These are phyloP conservation scores for Megaceryle torquata DNA, from an alignment of 2,113 vertebrate species.

Conservation along the genomic window DNA sequence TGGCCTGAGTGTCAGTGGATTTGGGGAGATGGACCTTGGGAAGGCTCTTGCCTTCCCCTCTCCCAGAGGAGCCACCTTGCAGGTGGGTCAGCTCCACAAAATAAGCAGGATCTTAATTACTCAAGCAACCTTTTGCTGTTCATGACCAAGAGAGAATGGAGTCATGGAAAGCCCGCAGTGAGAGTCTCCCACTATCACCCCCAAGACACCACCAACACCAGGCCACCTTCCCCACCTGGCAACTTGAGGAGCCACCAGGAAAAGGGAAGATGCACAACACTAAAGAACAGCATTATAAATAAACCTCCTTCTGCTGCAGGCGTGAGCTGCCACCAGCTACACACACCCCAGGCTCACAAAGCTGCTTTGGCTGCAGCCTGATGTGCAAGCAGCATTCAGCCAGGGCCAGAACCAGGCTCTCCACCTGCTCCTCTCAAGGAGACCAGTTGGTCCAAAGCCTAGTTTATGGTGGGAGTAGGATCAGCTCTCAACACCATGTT, in stretches of 20 bases:
- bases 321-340: neutral
- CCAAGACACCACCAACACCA: fast-evolving
- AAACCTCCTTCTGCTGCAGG: neutral
- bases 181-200: fast-evolving
- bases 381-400: fast-evolving
- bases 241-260: neutral
- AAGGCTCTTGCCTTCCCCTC: neutral
- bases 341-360: fast-evolving
- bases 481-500: fast-evolving
- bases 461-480: neutral
- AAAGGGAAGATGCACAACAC: neutral
- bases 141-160: fast-evolving
- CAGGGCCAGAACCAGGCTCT: neutral
- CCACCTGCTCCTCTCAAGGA: fast-evolving
- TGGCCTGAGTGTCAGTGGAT: neutral
- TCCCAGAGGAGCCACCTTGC: neutral
- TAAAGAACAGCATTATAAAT: neutral
- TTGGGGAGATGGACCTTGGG: fast-evolving
- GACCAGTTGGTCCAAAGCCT: fast-evolving
- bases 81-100: neutral
- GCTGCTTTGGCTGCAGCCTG: neutral
- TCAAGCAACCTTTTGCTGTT: neutral
- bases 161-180: fast-evolving
- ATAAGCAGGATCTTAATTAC: fast-evolving
- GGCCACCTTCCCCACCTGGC: neutral